Evolutionary conservation across 2,888 invertebrate species (phyloP).

Genomic region (Lasioglossum villosulum): DNA sequence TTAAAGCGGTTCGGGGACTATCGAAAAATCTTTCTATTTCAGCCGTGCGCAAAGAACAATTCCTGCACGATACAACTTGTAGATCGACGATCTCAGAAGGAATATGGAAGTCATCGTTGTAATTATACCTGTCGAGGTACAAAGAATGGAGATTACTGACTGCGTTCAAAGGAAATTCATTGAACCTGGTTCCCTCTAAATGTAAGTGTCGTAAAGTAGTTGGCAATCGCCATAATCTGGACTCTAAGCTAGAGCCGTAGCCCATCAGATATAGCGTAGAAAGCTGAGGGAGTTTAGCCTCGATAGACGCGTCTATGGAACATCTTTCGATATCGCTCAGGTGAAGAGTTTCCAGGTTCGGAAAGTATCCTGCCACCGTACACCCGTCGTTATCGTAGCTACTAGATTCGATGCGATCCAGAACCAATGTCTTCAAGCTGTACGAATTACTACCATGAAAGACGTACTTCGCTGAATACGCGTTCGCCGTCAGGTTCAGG

Average conservation of each 20-base stretch:
- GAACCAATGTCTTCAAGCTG: constrained; percentile 17
- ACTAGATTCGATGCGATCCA: background rate
- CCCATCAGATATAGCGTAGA: background rate
- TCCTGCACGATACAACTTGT: background rate
- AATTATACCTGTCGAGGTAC: background rate
- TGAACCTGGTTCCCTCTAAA: background rate
- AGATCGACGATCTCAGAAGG: background rate
- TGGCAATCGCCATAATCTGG: background rate
- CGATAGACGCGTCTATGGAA: background rate
- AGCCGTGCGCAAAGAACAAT: background rate
- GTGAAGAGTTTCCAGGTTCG: constrained; percentile 27
- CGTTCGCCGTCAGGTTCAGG: constrained; percentile 38
- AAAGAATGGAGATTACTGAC: background rate
- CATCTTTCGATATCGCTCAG: background rate
- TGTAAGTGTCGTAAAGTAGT: background rate
- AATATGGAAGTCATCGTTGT: background rate
- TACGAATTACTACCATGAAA: background rate
- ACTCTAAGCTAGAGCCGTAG: background rate
- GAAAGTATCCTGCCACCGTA: background rate
- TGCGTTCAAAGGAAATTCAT: rapidly evolving
- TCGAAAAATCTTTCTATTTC: background rate
- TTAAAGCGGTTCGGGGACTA: background rate
- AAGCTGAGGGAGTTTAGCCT: background rate
- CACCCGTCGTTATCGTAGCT: background rate
- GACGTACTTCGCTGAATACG: background rate